Evolutionary conservation across 2,888 invertebrate genomes (phyloP).

Genomic region (Drymonia ruficornis): DNA sequence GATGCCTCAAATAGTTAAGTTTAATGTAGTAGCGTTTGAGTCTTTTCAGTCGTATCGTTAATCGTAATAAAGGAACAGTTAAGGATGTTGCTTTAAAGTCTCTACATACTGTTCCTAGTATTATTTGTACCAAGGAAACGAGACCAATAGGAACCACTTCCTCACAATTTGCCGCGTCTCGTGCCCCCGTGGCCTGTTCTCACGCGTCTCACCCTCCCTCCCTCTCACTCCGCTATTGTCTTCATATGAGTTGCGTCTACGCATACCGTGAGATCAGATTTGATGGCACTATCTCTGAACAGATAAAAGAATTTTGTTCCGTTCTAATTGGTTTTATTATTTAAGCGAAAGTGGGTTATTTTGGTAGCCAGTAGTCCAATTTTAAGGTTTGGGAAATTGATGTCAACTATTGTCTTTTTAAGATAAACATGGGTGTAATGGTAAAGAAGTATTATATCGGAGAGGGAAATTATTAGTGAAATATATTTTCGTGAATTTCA

Average conservation of each 20-base stretch:
- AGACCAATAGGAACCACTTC: constrained; percentile 40
- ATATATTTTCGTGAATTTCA: neutral
- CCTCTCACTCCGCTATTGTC: constrained; percentile 38
- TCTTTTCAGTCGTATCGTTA: too few relatives aligned
- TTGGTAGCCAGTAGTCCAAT: constrained; percentile 9
- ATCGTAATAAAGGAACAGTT: too few relatives aligned
- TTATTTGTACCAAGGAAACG: constrained; percentile 13
- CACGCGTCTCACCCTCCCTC: constrained; percentile 42
- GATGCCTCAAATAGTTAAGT: too few relatives aligned
- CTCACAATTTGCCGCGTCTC: constrained; percentile 43
- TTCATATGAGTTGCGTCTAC: constrained; percentile 36
- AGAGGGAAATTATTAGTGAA: neutral
- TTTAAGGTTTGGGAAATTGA: neutral
- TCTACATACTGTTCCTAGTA: too few relatives aligned
- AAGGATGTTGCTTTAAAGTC: too few relatives aligned
- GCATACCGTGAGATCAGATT: constrained; percentile 45
- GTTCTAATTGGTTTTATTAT: constrained; percentile 46
- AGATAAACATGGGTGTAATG: neutral
- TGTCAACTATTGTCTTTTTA: neutral
- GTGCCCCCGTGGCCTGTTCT: constrained; percentile 59
- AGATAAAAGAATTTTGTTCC: constrained; percentile 44
- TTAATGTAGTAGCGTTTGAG: too few relatives aligned
- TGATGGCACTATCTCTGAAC: constrained; percentile 34
- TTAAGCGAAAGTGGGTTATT: constrained; percentile 38
- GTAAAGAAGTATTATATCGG: neutral